Base-by-base conservation (phyloP, 2,797 vertebrate genomes). In the Scyliorhinus canicula region DNA sequence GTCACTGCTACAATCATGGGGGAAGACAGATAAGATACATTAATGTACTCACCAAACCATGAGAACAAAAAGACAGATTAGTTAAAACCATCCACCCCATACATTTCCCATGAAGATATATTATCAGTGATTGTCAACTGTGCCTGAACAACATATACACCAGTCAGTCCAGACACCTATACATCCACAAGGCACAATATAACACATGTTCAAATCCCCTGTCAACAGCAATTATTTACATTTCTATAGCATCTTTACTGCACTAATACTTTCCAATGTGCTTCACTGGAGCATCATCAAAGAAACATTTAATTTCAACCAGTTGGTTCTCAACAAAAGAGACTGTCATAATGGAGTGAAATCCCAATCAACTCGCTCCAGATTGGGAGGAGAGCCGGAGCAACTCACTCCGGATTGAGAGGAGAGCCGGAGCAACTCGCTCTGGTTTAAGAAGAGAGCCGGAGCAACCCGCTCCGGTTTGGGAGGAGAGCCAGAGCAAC, bases 1-100 rank as follows among this genome's bases (percentile, higher is more conserved):
- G 98, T 98, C 96, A 99, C 98, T 95, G 98, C 99, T 99, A 95
- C 93, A 96, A 95, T 4, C 9, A 19, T 52, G 65, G 50, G 16
- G 47, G 16, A 50, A 71, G 40, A 52, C 19, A 69, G 44, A n/a
- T n/a, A n/a, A n/a, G 14, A 4, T 14, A 35, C 28, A 31, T 94
- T 52, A 71, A 94, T 55, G 44, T 31, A 12, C 44, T 52, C 67
- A 57, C 55, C 52, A 60, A 90, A 14, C 4, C 52, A 60, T 19
- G 35, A 31, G 4, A n/a, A 69, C 35, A 19, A 52, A 71, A 69
- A 94, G 8, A 71, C 47, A 65, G 31, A 1, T 35, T 0, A 40
- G 35, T 16, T 26, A 26, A 16, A 63, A 47, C n/a, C n/a, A n/a
- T 16, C 19, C 31, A 6, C 40, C 35, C 24, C 35, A 14, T n/a